Conservation (phyloP, 2,113 vertebrate species). For the Hucho hucho region DNA sequence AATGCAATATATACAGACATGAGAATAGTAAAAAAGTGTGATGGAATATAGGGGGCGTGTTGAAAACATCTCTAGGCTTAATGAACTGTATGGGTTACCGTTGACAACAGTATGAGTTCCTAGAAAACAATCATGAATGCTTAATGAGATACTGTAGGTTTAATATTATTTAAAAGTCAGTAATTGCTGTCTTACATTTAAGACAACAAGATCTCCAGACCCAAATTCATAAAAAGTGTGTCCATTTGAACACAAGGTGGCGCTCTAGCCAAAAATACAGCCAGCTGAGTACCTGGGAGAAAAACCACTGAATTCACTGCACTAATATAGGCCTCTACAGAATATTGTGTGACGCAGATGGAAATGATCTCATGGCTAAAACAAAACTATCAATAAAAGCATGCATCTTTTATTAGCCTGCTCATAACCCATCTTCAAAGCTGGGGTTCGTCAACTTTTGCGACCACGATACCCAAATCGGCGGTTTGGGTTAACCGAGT, state of each 20-base stretch:
- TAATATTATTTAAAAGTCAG: background rate
- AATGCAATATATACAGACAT: background rate
- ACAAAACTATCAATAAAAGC: slow-evolving; percentile 27
- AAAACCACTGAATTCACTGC: slow-evolving; percentile 27
- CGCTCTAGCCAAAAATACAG: slow-evolving; percentile 44
- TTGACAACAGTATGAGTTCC: too few relatives aligned
- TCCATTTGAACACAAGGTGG: slow-evolving; percentile 57
- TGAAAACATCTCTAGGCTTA: background rate
- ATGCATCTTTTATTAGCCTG: slow-evolving; percentile 47
- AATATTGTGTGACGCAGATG: slow-evolving; percentile 14
- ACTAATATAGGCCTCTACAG: background rate
- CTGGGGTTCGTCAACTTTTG: slow-evolving; percentile 15
- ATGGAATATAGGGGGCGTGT: background rate
- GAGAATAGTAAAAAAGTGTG: background rate
- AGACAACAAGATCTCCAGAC: background rate
- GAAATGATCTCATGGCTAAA: slow-evolving; percentile 16
- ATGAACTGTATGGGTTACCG: background rate
- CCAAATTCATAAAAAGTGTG: background rate
- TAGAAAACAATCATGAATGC: background rate
- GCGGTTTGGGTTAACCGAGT: slow-evolving; percentile 27
- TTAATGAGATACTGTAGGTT: background rate
- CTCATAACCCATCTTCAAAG: slow-evolving; percentile 34
- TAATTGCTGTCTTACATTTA: background rate
- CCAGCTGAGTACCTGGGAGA: background rate
- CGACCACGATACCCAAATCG: slow-evolving; percentile 14